Conservation (phyloP, 2,797 vertebrate genomes). For the Gymnothorax javanicus region DNA sequence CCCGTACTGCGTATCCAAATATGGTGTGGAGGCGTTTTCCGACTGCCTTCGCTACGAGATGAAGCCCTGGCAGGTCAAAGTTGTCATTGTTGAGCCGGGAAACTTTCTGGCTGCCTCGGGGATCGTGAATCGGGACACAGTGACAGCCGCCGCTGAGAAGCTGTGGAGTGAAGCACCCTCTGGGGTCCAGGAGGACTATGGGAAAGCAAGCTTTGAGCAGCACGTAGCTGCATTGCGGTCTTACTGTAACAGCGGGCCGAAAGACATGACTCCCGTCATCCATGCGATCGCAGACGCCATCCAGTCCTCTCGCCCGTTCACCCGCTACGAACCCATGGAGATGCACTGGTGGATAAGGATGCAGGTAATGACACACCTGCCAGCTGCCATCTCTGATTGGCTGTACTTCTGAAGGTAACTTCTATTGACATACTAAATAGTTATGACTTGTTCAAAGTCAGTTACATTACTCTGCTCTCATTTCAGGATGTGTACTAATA, state of each 20-base stretch:
- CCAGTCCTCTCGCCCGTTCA: slow-evolving; percentile 69
- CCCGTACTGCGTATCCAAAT: slow-evolving; percentile 83
- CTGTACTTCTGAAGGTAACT: slow-evolving; percentile 70
- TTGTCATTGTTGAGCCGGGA: slow-evolving; percentile 80
- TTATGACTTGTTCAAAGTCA: background rate
- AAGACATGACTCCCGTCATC: slow-evolving; percentile 69
- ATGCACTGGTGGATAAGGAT: slow-evolving; percentile 81
- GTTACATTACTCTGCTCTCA: background rate
- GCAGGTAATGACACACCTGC: slow-evolving; percentile 81
- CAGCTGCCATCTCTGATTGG: slow-evolving; percentile 75
- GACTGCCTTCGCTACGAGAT: slow-evolving; percentile 89
- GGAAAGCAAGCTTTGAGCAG: slow-evolving; percentile 71
- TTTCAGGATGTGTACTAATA: background rate
- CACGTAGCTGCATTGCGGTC: slow-evolving; percentile 75
- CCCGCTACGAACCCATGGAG: slow-evolving; percentile 80
- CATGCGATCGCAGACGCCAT: slow-evolving; percentile 78
- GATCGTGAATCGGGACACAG: slow-evolving; percentile 71
- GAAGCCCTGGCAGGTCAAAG: slow-evolving; percentile 83
- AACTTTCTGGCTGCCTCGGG: slow-evolving; percentile 82
- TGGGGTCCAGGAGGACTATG: slow-evolving; percentile 75
- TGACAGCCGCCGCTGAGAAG: slow-evolving; percentile 69
- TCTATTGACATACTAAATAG: background rate
- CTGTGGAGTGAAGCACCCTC: slow-evolving; percentile 75
- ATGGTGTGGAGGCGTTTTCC: slow-evolving; percentile 82
- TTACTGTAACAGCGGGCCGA: slow-evolving; percentile 73